Evolutionary conservation across 2,113 vertebrate species (phyloP), one percentile per base, ranked within the genome.

Genomic region (Pimephales promelas): DNA sequence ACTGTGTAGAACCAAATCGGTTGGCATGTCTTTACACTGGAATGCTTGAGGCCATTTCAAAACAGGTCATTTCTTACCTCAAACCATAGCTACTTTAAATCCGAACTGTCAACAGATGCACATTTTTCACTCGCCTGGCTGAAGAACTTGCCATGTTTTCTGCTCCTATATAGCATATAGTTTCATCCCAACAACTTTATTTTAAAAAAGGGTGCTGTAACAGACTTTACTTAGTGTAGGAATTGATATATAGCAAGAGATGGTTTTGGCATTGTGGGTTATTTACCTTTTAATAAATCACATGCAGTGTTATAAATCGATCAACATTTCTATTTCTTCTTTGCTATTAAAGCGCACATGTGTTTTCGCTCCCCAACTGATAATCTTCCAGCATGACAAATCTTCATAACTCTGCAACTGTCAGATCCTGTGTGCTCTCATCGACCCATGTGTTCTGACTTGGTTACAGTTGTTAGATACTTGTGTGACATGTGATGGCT

Each of bases 1-100:
- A 94, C 90, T 92, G 94, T 90, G 94, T 97, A 96, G 95, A 98
- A 97, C 96, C 96, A 97, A 98, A 96, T 95, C 31, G 92, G 94
- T 96, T 93, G 96, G 92, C 95, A 95, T 96, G 96, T 95, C 93
- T 93, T 90, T 92, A 89, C 84, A 80, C 91, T 95, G 93, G 94
- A 94, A 94, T 89, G 92, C 91, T 92, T 88, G 90, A 88, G 89
- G 85, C 84, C 87, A 92, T 94, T 94, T 93, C 92, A 95, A 92
- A 91, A 89, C 85, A 89, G 92, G 89, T 91, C 86, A 77, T 92
- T 94, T 95, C 87, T 92, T 90, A 95, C 93, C 93, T 92, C 91
- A 94, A 93, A 93, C 94, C 86, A 93, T 88, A 88, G 83, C 88
- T 84, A 92, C 90, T 92, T 94, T 92, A 88, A 92, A 92, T 91